A percentile compares a stretch with the other conserved stretches of the same genome.
Evolutionary conservation across 2,888 invertebrate genomes (phyloP).

Genomic region (Apamea epomidion): DNA sequence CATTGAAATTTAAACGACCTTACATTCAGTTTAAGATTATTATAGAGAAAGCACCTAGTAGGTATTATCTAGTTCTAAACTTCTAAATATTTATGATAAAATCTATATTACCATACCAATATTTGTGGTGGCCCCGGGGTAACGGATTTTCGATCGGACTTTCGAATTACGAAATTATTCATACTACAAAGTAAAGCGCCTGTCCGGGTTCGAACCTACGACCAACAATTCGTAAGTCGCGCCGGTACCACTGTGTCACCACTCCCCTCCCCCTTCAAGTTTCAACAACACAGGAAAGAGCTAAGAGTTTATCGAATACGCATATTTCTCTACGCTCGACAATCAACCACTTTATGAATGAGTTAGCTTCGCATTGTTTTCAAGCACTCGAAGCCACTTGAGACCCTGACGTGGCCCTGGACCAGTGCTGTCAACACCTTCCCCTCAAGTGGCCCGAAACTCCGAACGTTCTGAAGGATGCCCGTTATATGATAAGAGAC

Average conservation of each 20-base stretch:
- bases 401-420: conserved; percentile 26
- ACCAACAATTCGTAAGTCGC: too few relatives aligned
- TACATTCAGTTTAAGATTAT: too few relatives aligned
- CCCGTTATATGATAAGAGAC: conserved; percentile 53
- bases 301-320: background rate
- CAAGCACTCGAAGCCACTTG: conserved; percentile 47
- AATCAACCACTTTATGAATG: conserved; percentile 15
- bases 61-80: too few relatives aligned
- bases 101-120: too few relatives aligned
- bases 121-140: too few relatives aligned
- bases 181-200: too few relatives aligned
- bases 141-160: too few relatives aligned
- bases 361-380: conserved; percentile 26
- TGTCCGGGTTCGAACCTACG: too few relatives aligned
- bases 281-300: background rate
- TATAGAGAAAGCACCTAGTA: too few relatives aligned
- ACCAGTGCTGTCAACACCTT: conserved; percentile 52
- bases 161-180: too few relatives aligned
- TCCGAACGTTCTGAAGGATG: conserved; percentile 11
- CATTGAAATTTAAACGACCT: background rate
- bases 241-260: too few relatives aligned
- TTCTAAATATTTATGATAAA: too few relatives aligned
- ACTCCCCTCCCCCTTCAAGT: background rate
- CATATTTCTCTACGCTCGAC: background rate
- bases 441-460: conserved; percentile 49